Conservation (phyloP, 2,888 invertebrate species). For the Euphydryas editha region DNA sequence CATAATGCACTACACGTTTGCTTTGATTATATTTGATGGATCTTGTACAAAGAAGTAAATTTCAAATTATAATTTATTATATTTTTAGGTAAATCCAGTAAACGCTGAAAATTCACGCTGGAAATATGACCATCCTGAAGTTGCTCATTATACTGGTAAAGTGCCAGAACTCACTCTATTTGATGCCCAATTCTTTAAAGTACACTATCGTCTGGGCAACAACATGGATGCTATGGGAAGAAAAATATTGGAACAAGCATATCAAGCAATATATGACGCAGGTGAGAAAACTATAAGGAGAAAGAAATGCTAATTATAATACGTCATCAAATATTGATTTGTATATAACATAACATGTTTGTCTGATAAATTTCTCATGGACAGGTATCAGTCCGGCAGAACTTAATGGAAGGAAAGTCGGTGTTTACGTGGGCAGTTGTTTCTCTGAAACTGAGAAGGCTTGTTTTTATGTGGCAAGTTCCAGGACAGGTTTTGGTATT, state of each 20-base stretch:
- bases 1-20: too few relatives aligned
- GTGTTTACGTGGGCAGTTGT: conserved; percentile 69
- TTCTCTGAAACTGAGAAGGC: conserved; percentile 85
- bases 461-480: conserved; percentile 56
- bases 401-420: conserved; percentile 80
- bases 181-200: conserved; percentile 88
- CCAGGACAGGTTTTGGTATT: conserved; percentile 56
- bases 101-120: conserved; percentile 69
- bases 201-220: conserved; percentile 84
- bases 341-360: background rate
- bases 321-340: background rate
- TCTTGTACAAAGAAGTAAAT: too few relatives aligned
- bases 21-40: too few relatives aligned
- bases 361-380: background rate
- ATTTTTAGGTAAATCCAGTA: conserved; percentile 55
- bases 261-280: conserved; percentile 89
- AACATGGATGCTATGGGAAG: conserved; percentile 82
- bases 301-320: background rate
- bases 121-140: conserved; percentile 60
- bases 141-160: conserved; percentile 85
- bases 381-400: conserved; percentile 84
- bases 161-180: conserved; percentile 84
- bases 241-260: conserved; percentile 87
- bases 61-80: background rate
- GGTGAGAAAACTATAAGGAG: conserved; percentile 53